Evolutionary conservation across 2,113 vertebrate genomes (phyloP), one percentile per base, ranked within the genome.

Genomic region (Hippocampus comes): DNA sequence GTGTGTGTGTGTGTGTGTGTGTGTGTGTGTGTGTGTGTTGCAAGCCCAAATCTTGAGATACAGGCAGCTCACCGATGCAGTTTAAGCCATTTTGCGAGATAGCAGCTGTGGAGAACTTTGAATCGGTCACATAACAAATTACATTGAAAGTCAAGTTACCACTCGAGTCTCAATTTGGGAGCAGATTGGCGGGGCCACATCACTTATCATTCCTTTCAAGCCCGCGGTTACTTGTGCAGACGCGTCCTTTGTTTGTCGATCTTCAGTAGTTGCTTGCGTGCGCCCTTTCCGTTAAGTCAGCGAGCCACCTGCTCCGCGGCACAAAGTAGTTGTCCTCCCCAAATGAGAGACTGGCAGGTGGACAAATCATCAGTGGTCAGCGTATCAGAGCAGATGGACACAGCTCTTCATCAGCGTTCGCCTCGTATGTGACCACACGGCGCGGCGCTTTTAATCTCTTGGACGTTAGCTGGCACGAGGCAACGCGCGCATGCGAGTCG

Each of bases 311-410:
- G 20, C 49, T 76, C 38, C 57, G 34, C 63, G 9, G 77, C 78
- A 70, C 70, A 75, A 42, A 70, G 72, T 60, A 74, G 84, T 56
- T 78, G 79, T 79, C 71, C 66, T 82, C 43, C 25, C 43, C 82
- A 78, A 83, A 78, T 72, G 74, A 82, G 77, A 71, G 69, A 71
- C 83, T 86, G 87, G 83, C 84, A 81, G 73, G 27, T 43, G 56
- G 82, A 82, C 84, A 74, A 81, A 76, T 78, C 82, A 78, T 88
- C 82, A 77, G 61, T 74, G 73, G 80, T 86, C 76, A 80, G 73
- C 75, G 76, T 67, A 76, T 79, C 78, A 83, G 71, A 84, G 71
- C 84, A 88, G 84, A 88, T 87, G 86, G 83, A 78, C 49, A 17
- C 30, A 4, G 79, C 67, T 76, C 59, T 51, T 69, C 73, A 66